phyloP scores from a whole-genome alignment of 2,113 vertebrate genomes.

The Echinops telfairi region DNA sequence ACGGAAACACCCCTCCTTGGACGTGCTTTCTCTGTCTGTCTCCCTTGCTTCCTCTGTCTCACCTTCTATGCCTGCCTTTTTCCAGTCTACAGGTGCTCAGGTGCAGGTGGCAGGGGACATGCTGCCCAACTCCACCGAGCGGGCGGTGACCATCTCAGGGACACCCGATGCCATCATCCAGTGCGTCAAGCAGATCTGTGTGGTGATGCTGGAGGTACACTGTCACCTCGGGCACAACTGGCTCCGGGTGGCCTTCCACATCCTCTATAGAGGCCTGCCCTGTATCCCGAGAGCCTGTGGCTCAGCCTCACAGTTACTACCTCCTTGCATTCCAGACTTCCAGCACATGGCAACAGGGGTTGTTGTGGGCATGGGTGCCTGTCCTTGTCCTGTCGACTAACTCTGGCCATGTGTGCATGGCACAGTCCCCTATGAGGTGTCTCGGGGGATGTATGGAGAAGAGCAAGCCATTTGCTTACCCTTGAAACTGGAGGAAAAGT shows the following conservation, averaged over 20 bases:
- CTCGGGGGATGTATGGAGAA: too few relatives aligned
- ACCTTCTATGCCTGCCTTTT: slow-evolving; percentile 71
- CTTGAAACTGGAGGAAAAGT: background rate
- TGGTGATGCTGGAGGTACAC: slow-evolving; percentile 99
- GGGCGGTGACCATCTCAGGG: slow-evolving; percentile 98
- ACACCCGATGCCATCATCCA: slow-evolving; percentile 99
- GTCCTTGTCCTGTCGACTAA: background rate
- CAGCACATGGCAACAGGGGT: background rate
- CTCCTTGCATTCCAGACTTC: background rate
- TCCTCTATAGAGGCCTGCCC: background rate
- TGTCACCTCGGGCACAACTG: slow-evolving; percentile 69
- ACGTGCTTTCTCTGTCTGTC: background rate
- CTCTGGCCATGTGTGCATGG: background rate
- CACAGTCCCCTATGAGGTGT: background rate
- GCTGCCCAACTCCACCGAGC: slow-evolving; percentile 98
- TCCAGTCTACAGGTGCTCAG: slow-evolving; percentile 98
- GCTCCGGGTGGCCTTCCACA: background rate
- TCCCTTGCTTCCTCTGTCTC: background rate
- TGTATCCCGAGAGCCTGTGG: background rate
- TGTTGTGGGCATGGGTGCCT: background rate
- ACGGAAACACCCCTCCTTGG: background rate
- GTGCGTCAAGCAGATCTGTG: slow-evolving; percentile 99
- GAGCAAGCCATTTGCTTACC: background rate
- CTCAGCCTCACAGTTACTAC: background rate
- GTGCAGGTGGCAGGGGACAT: slow-evolving; percentile 99